Evolutionary conservation across 2,888 invertebrate species (phyloP).

Genomic region (Campoplex nolae): DNA sequence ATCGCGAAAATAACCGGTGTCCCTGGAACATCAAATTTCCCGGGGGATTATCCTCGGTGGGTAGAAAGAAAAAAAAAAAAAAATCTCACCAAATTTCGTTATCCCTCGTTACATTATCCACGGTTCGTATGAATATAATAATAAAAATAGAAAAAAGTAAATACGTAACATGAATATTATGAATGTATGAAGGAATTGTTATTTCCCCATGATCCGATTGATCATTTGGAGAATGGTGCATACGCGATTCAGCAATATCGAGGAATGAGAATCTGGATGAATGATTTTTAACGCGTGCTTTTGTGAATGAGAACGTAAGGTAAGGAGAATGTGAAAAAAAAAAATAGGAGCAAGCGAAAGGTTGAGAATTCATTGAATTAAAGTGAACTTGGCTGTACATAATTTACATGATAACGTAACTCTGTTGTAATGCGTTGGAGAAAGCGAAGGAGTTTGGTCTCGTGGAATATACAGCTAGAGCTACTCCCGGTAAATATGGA

Average conservation of each 20-base stretch:
- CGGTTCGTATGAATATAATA: constrained; percentile 6
- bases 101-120: constrained; percentile 31
- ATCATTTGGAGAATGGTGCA: not conserved
- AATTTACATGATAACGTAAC: constrained; percentile 24
- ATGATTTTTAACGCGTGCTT: not conserved
- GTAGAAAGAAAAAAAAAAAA: not conserved
- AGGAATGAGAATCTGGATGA: not conserved
- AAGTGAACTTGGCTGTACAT: not conserved
- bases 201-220: not conserved
- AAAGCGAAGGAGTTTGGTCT: constrained; percentile 2
- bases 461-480: not conserved
- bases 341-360: not conserved
- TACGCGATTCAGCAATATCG: not conserved
- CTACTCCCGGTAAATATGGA: constrained; percentile 37
- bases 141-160: not conserved
- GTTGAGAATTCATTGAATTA: constrained; percentile 2
- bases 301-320: not conserved
- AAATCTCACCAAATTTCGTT: constrained; percentile 34
- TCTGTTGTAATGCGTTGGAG: constrained; percentile 5
- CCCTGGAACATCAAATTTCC: constrained; percentile 53
- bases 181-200: not conserved
- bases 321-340: not conserved
- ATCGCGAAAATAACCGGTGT: constrained; percentile 43
- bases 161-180: not conserved
- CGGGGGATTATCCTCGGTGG: constrained; percentile 39